Percentiles rank a stretch among this genome's conserved stretches.
Conservation (phyloP, 2,797 vertebrate species). For the Antennarius maculatus region DNA sequence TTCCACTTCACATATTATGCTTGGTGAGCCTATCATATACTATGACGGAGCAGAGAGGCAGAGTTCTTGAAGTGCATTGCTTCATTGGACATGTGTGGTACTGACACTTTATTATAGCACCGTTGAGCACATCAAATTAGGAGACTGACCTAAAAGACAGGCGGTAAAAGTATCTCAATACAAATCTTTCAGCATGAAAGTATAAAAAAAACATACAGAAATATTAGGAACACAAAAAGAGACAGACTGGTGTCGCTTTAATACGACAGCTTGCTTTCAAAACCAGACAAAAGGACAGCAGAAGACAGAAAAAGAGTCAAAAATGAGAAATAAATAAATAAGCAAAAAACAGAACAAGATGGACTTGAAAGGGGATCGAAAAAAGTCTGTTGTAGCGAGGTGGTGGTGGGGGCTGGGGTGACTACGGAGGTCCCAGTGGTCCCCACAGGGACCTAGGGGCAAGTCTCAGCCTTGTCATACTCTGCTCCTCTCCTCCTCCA, state of each 20-base stretch:
- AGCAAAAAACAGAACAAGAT: constrained; percentile 76
- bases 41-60: constrained; percentile 55
- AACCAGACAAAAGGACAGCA: constrained; percentile 47
- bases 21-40: constrained; percentile 69
- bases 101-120: background rate
- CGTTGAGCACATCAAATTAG: constrained; percentile 20
- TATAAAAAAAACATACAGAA: constrained; percentile 2
- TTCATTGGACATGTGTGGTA: background rate
- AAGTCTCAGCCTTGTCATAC: constrained; percentile 97
- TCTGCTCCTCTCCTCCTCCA: constrained; percentile 83
- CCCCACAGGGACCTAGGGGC: constrained; percentile 87
- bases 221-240: constrained; percentile 10
- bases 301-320: constrained; percentile 34
- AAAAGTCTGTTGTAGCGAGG: constrained; percentile 80
- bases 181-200: background rate
- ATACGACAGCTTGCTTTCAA: constrained; percentile 78
- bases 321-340: constrained; percentile 51
- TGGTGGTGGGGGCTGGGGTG: constrained; percentile 73
- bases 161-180: background rate
- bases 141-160: constrained; percentile 15
- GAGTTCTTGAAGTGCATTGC: constrained; percentile 7
- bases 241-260: constrained; percentile 76
- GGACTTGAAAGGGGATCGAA: constrained; percentile 94
- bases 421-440: constrained; percentile 90
- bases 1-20: constrained; percentile 73